Evolutionary conservation across 2,888 invertebrate species (phyloP), one percentile per base, ranked within the genome.

Genomic region (Tholera decimalis): DNA sequence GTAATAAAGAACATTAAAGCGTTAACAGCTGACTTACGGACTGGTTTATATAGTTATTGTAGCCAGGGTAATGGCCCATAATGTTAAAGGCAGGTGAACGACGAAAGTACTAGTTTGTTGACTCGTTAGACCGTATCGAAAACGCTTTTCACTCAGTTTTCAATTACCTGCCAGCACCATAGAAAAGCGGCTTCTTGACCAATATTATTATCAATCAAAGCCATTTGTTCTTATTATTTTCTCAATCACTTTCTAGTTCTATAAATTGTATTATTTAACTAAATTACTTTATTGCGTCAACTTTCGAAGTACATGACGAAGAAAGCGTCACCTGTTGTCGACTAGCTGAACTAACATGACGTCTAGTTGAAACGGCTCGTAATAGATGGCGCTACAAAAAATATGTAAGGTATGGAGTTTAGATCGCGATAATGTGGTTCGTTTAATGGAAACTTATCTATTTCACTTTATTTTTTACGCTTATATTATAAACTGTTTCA

Each of bases 81-180:
- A 83, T 84, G 83, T 78, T 83, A 89, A 91, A 92, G 92, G 91
- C 89, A 85, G 84, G 83, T 84, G 79, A 59, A 55, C 78, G 73
- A 83, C 54, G 87, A 88, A 90, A 88, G 86, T 76, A 79, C 80
- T 85, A 64, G 82, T 91, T 89, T 85, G 70, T 76, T 59, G 61
- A 76, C 35, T 70, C 84, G 78, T 71, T 85, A 70, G 89, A 91
- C 83, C 91, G 83, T 82, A 73, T 78, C 90, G 77, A 75, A 83
- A 68, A 79, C 83, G 85, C 86, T 89, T 91, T 93, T 90, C 92
- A 89, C 89, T 91, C 75, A 82, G 82, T 88, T 88, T 90, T 89
- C 89, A 87, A 92, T 91, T 85, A 84, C 80, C 73, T 75, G 69
- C 76, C 56, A 41, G 56, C 53, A 59, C 61, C 55, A 55, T 74